These are phyloP conservation scores for Drosophila tropicalis DNA, from an alignment of 1,140 invertebrate genomes.

Conservation along the genomic window DNA sequence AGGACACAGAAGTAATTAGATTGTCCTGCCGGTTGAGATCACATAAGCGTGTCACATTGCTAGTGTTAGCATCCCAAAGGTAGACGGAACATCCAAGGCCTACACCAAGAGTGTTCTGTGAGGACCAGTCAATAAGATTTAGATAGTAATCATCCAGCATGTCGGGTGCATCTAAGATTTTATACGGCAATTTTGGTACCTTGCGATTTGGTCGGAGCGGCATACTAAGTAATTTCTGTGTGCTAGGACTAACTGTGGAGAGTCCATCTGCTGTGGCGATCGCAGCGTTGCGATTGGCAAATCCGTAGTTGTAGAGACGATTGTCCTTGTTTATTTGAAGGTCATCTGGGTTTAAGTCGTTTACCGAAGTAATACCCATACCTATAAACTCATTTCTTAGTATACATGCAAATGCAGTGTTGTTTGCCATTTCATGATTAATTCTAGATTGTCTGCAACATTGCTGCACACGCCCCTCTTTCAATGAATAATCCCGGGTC, in stretches of 20 bases:
- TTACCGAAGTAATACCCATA: conserved; percentile 22
- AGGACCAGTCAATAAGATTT: conserved; percentile 99
- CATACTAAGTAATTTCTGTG: conserved; percentile 34
- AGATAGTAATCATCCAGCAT: conserved; percentile 99
- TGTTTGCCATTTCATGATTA: conserved; percentile 8
- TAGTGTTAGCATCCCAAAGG: conserved; percentile 98
- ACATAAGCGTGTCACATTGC: conserved; percentile 97
- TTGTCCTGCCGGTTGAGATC: conserved; percentile 96
- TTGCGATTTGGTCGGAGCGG: conserved; percentile 88
- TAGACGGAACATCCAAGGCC: conserved; percentile 98
- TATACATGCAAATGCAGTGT: conserved; percentile 30
- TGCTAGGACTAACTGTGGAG: conserved; percentile 20
- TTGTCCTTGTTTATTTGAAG: conserved; percentile 28
- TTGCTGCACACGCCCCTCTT: not conserved
- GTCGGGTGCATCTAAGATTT: conserved; percentile 98
- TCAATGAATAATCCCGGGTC: conserved; percentile 18
- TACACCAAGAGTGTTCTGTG: conserved; percentile 98
- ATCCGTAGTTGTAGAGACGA: conserved; percentile 27
- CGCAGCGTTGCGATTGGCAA: not conserved
- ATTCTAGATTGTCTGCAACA: too few relatives aligned
- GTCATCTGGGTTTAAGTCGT: conserved; percentile 29
- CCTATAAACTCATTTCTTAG: conserved; percentile 44
- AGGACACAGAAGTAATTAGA: conserved; percentile 98
- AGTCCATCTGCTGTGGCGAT: conserved; percentile 9
- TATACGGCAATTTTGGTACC: conserved; percentile 98